Evolutionary conservation across 2,797 vertebrate genomes (phyloP), one percentile per base, ranked within the genome.

Genomic region (Xyrichtys novacula): DNA sequence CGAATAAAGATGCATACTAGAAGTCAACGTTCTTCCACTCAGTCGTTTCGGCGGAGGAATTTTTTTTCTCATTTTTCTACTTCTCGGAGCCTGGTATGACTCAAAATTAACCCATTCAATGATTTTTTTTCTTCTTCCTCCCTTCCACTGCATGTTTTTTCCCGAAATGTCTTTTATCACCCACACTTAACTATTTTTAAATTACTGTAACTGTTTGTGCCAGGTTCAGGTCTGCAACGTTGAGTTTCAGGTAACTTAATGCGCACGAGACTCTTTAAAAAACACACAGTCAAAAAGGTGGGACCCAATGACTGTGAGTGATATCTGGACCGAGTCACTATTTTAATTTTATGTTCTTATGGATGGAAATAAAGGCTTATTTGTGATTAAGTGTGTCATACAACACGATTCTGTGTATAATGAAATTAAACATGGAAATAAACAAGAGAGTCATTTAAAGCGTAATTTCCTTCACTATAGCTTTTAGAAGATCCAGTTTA

Each of bases 31-130:
- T 76, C 48, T 77, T 71, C 81, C 63, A 80, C 60, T 50, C 74
- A 65, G 85, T 87, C 84, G 82, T 79, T 74, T 49, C 72, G 81
- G 94, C 94, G 94, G 94, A 95, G 94, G 94, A 94, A 95, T 95
- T 93, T 94, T 90, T 90, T 89, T 86, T 80, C 86, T 88, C 67
- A 89, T 90, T 94, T 88, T 91, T 92, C 83, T 81, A 85, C 90
- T 92, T 92, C 88, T 92, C 86, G 71, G 82, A 87, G 89, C 55
- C 81, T 76, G 78, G 77, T 85, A 89, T 94, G 94, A 94, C 82
- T 94, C 92, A 93, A 93, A 91, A 65, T 93, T 93, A 94, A 94
- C 94, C 92, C 91, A 65, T 93, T 92, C 88, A 54, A 16, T 68
- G 75, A 69, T 31, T 46, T 34, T 36, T 50, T 42, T 66, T 25